Base-by-base conservation (phyloP, 2,888 invertebrate species). In the Aspidiotus rigidus region DNA sequence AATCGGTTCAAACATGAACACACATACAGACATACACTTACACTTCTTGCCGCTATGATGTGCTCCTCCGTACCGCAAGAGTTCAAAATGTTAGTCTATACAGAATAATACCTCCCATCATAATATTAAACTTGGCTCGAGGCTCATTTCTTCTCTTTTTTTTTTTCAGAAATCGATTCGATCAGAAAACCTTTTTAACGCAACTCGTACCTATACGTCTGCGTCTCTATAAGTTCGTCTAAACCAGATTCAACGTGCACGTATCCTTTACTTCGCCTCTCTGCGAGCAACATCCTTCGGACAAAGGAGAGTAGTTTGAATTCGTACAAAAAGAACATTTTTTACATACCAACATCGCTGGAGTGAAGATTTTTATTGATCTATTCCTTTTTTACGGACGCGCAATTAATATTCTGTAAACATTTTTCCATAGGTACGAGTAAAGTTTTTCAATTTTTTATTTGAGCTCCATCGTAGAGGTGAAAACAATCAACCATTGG, bases 141-240 rank as follows among this genome's bases (percentile, higher is more conserved):
- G 64, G 64, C 64, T 64, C 64, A 54, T 54, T 64, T 54, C 28
- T 28, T 28, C 28, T 28, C 28, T 28, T 28, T 28, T 28, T 28
- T 28, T 54, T 64, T 64, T 64, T 64, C 64, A 54, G 64, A 64
- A 64, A 64, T 64, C 64, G 64, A 64, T 64, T 64, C 64, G 54
- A 64, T 64, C 54, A 54, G 17, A 57, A 55, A 54, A 63, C 63
- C 54, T 40, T 40, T 55, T 53, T 39, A 60, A 60, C 55, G 13
- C 13, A 64, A 49, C 8, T 17, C 54, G 7, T 7, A 16, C 40
- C 64, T 49, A n/a, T 13, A 11, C 49, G 49, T 49, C 11, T 11
- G 10, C 49, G 6, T 49, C 10, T 11, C n/a, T 2, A n/a, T n/a
- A n/a, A 49, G 49, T 11, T 49, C 11, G 49, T 49, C 1, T 49